Evolutionary conservation across 1,140 invertebrate genomes (phyloP).

Genomic region (Brachionus koreanus): DNA sequence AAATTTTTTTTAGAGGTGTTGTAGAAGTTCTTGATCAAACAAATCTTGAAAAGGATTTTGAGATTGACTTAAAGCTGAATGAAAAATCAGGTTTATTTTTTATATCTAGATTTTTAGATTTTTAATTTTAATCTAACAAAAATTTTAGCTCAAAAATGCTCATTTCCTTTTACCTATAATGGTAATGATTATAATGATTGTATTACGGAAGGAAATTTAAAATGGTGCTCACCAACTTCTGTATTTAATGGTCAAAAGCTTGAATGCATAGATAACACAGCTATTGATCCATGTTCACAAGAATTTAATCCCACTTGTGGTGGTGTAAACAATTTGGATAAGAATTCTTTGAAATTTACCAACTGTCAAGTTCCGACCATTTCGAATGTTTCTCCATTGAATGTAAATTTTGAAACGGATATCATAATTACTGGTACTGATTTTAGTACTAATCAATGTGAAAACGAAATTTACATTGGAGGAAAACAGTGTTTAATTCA

Average conservation of each 20-base stretch:
- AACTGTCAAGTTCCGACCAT: conserved; percentile 48
- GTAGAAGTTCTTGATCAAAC: conserved; percentile 46
- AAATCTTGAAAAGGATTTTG: conserved; percentile 44
- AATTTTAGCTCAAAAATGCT: conserved; percentile 22
- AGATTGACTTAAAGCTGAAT: background rate
- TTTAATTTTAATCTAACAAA: background rate
- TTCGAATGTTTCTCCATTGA: conserved; percentile 41
- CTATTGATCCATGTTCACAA: background rate
- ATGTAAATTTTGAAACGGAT: conserved; percentile 46
- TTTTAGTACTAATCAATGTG: conserved; percentile 45
- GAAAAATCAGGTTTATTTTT: background rate
- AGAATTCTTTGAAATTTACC: conserved; percentile 47
- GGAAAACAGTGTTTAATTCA: conserved; percentile 46
- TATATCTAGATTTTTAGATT: background rate
- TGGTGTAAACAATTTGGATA: background rate
- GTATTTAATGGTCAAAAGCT: conserved; percentile 15
- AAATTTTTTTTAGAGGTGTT: conserved; percentile 47
- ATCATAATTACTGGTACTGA: conserved; percentile 47
- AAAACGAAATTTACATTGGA: conserved; percentile 48
- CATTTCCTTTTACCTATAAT: conserved; percentile 29
- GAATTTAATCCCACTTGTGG: conserved; percentile 34
- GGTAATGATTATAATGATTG: background rate
- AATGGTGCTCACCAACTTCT: conserved; percentile 38
- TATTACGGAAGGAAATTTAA: background rate
- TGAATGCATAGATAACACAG: background rate